Evolutionary conservation across 2,888 invertebrate genomes (phyloP).

Genomic region (Bombylius discolor): DNA sequence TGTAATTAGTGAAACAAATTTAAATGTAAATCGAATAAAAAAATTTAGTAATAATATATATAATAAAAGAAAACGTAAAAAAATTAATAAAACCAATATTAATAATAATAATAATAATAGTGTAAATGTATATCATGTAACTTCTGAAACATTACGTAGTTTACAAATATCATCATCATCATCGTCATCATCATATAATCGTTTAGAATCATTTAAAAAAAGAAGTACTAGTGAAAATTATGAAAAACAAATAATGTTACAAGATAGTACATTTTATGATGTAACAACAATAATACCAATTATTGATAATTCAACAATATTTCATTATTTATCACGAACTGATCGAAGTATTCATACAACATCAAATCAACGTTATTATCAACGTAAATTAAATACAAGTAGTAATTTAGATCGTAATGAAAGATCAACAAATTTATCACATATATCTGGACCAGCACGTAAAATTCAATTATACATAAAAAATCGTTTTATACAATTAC

Average conservation of each 20-base stretch:
- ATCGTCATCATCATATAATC: not conserved
- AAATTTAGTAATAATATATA: conserved; percentile 3
- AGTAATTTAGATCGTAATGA: conserved; percentile 38
- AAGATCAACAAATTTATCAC: conserved; percentile 68
- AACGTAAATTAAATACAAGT: conserved; percentile 15
- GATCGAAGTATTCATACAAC: conserved; percentile 30
- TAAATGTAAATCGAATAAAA: conserved; percentile 5
- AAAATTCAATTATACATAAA: conserved; percentile 76
- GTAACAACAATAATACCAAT: conserved; percentile 6
- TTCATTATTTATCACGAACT: conserved; percentile 27
- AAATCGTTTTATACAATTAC: conserved; percentile 67
- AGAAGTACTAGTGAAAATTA: not conserved
- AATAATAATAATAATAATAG: conserved; percentile 5
- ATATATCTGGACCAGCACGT: conserved; percentile 63
- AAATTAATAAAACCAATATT: not conserved
- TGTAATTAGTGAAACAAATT: not conserved
- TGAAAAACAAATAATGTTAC: not conserved
- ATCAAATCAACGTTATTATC: conserved; percentile 9
- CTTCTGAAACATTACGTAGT: conserved; percentile 1
- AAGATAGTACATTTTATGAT: not conserved
- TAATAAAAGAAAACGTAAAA: conserved; percentile 8
- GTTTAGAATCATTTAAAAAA: not conserved
- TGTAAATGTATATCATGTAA: conserved; percentile 1
- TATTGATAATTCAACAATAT: conserved; percentile 6
- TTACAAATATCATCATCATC: conserved; percentile 1